phyloP scores from a whole-genome alignment of 2,113 vertebrate species.

The Tachuris rubrigastra region DNA sequence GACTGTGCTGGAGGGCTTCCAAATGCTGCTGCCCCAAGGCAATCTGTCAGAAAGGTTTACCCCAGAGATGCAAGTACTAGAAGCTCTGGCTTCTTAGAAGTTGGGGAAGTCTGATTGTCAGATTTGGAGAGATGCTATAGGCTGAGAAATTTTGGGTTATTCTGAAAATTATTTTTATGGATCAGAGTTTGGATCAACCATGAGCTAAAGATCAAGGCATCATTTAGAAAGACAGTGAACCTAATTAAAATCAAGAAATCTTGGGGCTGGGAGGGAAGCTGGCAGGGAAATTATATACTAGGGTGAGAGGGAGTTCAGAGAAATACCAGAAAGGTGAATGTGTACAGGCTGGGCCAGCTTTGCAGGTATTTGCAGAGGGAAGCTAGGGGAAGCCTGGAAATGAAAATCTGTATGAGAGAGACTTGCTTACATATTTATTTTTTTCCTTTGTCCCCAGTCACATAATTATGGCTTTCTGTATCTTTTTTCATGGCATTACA shows the following conservation, averaged over 20 bases:
- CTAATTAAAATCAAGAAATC: neutral
- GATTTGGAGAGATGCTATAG: neutral
- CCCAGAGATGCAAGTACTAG: neutral
- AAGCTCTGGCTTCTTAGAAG: neutral
- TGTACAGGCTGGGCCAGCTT: neutral
- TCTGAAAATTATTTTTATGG: neutral
- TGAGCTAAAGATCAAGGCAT: neutral
- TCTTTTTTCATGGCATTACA: neutral
- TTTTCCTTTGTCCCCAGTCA: neutral
- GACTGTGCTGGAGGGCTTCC: neutral
- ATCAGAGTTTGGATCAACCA: neutral
- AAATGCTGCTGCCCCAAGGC: neutral
- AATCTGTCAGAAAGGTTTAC: neutral
- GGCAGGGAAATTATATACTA: neutral
- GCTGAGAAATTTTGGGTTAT: neutral
- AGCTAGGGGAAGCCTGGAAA: neutral
- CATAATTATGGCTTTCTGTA: neutral
- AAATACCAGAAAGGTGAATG: neutral
- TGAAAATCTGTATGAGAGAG: neutral
- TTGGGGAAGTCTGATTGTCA: neutral
- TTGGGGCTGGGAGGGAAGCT: neutral
- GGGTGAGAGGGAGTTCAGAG: neutral
- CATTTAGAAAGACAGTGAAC: neutral
- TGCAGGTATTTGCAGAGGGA: neutral
- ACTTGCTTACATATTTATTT: neutral